Evolutionary conservation across 2,888 invertebrate genomes (phyloP).

Genomic region (Toxonevra muliebris): DNA sequence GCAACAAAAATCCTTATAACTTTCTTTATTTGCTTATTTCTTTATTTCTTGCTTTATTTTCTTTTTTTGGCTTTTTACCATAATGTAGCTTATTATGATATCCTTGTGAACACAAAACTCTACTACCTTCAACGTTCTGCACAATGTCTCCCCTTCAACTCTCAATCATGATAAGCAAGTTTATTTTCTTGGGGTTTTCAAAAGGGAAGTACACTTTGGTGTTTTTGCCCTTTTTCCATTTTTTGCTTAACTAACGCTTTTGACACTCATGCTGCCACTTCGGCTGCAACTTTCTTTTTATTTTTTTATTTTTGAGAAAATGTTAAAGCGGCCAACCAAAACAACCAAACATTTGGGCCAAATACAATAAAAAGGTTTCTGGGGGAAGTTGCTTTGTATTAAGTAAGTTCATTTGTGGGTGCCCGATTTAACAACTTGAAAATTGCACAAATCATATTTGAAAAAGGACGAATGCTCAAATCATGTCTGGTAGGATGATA

Average conservation of each 20-base stretch:
- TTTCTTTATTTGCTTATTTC: neutral
- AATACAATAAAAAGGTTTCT: neutral
- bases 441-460: too few species aligned
- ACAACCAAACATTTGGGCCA: conserved; percentile 12
- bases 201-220: conserved; percentile 5
- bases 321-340: conserved; percentile 30
- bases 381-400: neutral
- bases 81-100: conserved; percentile 31
- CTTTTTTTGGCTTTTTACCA: neutral
- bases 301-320: conserved; percentile 13
- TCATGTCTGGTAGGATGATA: too few species aligned
- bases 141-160: neutral
- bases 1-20: neutral
- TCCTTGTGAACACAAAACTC: conserved; percentile 22
- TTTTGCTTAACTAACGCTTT: conserved; percentile 2
- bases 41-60: neutral
- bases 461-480: too few species aligned
- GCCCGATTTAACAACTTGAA: neutral
- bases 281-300: conserved; percentile 9
- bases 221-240: neutral
- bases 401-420: conserved; percentile 9
- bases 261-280: conserved; percentile 7
- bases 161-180: neutral
- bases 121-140: neutral
- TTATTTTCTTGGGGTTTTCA: neutral